Base-by-base conservation (phyloP, 2,888 invertebrate species). In the Cotesia congregata region DNA sequence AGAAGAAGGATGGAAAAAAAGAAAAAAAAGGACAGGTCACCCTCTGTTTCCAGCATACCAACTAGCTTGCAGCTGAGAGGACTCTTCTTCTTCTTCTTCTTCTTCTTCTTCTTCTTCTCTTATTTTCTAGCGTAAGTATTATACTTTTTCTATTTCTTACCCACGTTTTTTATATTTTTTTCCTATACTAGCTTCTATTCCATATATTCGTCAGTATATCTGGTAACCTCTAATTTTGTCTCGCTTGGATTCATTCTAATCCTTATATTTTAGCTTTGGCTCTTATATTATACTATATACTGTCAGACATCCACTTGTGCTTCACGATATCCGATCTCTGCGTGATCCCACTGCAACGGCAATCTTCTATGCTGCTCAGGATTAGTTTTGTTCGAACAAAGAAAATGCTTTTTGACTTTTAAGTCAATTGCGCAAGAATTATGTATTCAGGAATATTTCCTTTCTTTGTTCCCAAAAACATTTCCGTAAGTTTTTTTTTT, bases 41-140 rank as follows among this genome's bases (percentile, higher is more conserved):
- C 73, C 70, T 69, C 72, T 67, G 71, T 62, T 76, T 59, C 69
- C 70, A 77, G 77, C 77, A 77, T 77, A 77, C 77, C 73, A 77
- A 77, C 59, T 40, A 40, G 40, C 71, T 72, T 74, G 77, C 77
- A 77, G 77, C 73, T 77, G 77, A 77, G 73, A 61, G 77, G 64
- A 65, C 20, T 73, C 67, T 70, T 61, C 73, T 50, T 64, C 50
- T 69, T 62, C 15, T 62, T 17, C 39, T 76, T 59, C 38, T 73
- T 15, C 17, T 40, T 68, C 69, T 41, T 50, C 17, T 61, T 41
- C 64, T 67, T 62, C 64, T 15, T 15, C 64, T 20, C 61, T 62
- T 50, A 62, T 40, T 40, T 67, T 30, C 30, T 12, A 30, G 17
- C 6, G 12, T 30, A 30, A 30, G 30, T 30, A 30, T 30, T 30